Base-by-base conservation (phyloP, 2,888 invertebrate species). In the Muscina levida region DNA sequence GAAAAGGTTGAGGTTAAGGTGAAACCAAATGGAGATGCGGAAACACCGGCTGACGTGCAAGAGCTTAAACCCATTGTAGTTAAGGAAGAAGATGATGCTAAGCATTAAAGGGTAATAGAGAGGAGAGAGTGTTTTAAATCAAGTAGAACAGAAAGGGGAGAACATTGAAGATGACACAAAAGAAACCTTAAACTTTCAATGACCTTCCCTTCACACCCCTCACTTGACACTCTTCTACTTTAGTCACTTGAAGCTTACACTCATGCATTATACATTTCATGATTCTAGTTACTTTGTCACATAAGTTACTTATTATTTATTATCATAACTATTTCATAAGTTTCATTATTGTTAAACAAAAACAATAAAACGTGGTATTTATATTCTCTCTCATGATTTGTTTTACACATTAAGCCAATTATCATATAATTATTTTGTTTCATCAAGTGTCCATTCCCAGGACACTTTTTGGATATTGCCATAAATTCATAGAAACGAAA, bases 61-160 rank as follows among this genome's bases (percentile, higher is more conserved):
- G 84, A 87, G 67, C 79, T 87, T n/a, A 83, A 84, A 11, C 85
- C 88, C 2, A 88, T 87, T 57, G 84, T 86, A 19, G 85, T 86
- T 31, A 85, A 77, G 5, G 83, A 83, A 19, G 77, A 83, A 15
- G 67, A 85, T 11, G 72, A 73, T 72, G 84, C 82, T 46, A 84
- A 82, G 82, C 84, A 85, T 82, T 88, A 79, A 68, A 8, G 31
- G 31, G 8, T 3, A 8, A 31, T 31, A 31, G 8, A 15, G 10
- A 37, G n/a, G 1, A 48, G 4, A 57, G 5, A 48, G 44, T 26
- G 66, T n/a, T n/a, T n/a, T n/a, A n/a, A n/a, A n/a, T n/a, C n/a
- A 2, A 57, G 13, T 17, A 26, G 6, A 2, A 24, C 46, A 48
- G 70, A 70, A 71, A 31, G n/a, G 46, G 37, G 10, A 62, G 68